phyloP scores from a whole-genome alignment of 2,797 vertebrate species.

The Sparidentex hasta region DNA sequence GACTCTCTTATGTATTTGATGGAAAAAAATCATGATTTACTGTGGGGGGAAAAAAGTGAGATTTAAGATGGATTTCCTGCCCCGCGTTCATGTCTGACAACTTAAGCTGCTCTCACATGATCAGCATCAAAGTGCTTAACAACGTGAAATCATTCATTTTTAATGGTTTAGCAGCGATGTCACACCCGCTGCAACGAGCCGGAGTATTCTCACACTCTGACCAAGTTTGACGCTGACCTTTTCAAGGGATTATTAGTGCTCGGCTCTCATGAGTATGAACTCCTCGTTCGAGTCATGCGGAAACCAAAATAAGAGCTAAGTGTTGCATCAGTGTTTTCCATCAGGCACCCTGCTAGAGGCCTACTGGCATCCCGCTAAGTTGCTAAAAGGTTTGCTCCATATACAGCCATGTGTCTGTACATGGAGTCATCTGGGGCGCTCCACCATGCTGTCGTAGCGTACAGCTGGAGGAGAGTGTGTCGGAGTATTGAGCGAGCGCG shows the following conservation, averaged over 20 bases:
- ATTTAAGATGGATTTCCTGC: slow-evolving; percentile 25
- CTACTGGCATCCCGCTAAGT: slow-evolving; percentile 7
- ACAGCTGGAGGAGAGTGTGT: neutral
- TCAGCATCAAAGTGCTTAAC: slow-evolving; percentile 39
- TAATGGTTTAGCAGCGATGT: neutral
- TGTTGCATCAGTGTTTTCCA: slow-evolving; percentile 13
- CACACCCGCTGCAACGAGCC: neutral
- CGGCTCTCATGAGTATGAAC: neutral
- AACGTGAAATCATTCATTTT: slow-evolving; percentile 4
- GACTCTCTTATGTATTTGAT: slow-evolving; percentile 24
- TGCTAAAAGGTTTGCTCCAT: neutral
- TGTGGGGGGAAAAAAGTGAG: neutral
- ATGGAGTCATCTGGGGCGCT: slow-evolving; percentile 1
- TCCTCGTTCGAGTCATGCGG: neutral
- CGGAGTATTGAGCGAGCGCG: neutral
- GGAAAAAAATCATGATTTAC: neutral
- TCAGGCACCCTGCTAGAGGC: slow-evolving; percentile 14
- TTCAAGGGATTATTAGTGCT: neutral
- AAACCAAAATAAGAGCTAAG: slow-evolving; percentile 10
- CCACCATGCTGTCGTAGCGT: slow-evolving; percentile 9
- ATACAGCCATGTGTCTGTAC: neutral
- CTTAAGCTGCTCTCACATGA: slow-evolving; percentile 45
- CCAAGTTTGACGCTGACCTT: neutral
- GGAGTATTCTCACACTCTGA: neutral
- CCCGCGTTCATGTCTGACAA: slow-evolving; percentile 15